Conservation (phyloP, 2,888 invertebrate species). For the Lampropteryx suffumata region DNA sequence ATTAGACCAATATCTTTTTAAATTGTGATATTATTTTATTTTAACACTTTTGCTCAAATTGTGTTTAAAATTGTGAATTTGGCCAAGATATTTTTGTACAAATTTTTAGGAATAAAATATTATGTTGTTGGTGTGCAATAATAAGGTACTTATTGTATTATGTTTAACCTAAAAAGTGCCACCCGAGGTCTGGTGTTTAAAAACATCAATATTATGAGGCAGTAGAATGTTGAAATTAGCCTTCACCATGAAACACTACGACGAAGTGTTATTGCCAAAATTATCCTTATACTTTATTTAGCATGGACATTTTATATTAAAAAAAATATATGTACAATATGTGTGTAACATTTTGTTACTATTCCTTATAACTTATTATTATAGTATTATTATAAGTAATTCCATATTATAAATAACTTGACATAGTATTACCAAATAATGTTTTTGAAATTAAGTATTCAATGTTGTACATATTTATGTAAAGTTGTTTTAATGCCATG, state of each 20-base stretch:
- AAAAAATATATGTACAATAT: background rate
- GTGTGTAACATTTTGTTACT: background rate
- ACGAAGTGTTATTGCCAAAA: no score
- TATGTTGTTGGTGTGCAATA: background rate
- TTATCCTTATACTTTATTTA: no score
- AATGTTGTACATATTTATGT: slow-evolving; percentile 12
- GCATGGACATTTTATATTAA: no score
- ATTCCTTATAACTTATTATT: background rate
- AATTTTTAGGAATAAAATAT: background rate
- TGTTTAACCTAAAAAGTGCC: background rate
- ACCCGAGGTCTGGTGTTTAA: background rate
- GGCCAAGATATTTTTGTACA: slow-evolving; percentile 13
- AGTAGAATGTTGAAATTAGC: background rate
- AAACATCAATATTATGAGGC: background rate
- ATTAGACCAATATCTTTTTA: background rate
- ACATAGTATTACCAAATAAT: slow-evolving; percentile 31
- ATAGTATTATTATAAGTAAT: background rate
- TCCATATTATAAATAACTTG: slow-evolving; percentile 13
- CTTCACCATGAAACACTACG: no score
- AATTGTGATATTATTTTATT: slow-evolving; percentile 26
- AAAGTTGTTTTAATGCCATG: slow-evolving; percentile 15
- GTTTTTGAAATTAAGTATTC: slow-evolving; percentile 22
- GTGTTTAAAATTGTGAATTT: slow-evolving; percentile 11
- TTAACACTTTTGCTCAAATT: slow-evolving; percentile 14
- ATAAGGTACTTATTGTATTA: background rate